phyloP scores from a whole-genome alignment of 2,888 invertebrate genomes.

The Leptogaster cylindrica region DNA sequence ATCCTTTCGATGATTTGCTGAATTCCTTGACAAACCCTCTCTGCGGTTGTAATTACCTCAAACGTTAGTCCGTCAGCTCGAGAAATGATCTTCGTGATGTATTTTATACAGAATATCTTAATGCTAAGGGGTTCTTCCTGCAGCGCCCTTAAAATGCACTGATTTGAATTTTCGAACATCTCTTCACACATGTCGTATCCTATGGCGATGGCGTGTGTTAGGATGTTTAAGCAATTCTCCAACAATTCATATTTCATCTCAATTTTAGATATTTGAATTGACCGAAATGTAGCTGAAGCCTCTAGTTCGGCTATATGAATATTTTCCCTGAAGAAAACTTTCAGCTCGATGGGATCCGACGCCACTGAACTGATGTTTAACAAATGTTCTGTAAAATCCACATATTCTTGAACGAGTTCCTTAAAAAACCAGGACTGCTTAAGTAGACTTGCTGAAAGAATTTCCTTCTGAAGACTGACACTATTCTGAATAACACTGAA shows the following conservation, averaged over 20 bases:
- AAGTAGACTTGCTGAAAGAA: slow-evolving; percentile 55
- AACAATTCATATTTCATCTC: slow-evolving; percentile 43
- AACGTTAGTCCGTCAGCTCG: slow-evolving; percentile 42
- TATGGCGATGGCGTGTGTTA: slow-evolving; percentile 52
- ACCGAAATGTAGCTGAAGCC: slow-evolving; percentile 46
- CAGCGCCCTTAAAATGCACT: slow-evolving; percentile 51
- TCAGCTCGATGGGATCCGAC: background rate
- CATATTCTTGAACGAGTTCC: slow-evolving; percentile 51
- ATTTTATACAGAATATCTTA: slow-evolving; percentile 53
- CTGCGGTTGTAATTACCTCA: slow-evolving; percentile 47
- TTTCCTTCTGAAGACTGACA: slow-evolving; percentile 55
- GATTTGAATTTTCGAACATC: slow-evolving; percentile 51
- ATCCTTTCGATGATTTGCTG: slow-evolving; percentile 51
- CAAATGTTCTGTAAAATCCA: slow-evolving; percentile 22
- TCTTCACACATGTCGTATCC: slow-evolving; percentile 52
- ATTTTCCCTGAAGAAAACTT: slow-evolving; percentile 48
- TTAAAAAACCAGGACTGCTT: slow-evolving; percentile 56
- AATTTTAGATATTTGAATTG: slow-evolving; percentile 20
- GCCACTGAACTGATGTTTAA: background rate
- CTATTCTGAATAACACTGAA: slow-evolving; percentile 53
- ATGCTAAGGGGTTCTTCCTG: slow-evolving; percentile 53
- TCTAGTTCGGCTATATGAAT: slow-evolving; percentile 49
- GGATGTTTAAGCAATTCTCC: slow-evolving; percentile 51
- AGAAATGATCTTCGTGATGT: slow-evolving; percentile 51
- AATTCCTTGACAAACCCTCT: slow-evolving; percentile 50